phyloP scores from a whole-genome alignment of 2,888 invertebrate species.

The Lepeophtheirus nordmannii region DNA sequence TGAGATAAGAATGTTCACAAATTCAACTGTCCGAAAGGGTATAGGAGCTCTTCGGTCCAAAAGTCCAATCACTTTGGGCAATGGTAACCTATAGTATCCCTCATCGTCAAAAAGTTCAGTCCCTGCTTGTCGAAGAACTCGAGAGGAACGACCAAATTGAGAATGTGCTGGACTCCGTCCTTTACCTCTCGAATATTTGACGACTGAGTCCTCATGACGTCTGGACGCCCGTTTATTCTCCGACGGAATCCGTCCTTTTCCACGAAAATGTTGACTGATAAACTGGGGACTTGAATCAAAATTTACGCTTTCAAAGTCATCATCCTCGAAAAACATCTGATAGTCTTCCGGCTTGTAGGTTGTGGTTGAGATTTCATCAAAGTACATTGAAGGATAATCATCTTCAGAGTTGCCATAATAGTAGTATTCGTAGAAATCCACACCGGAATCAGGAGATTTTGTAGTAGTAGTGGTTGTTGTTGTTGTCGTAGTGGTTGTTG shows the following conservation, averaged over 20 bases:
- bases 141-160: background rate
- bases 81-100: background rate
- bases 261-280: background rate
- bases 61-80: constrained; percentile 21
- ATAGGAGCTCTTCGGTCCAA: constrained; percentile 18
- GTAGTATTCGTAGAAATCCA: constrained; percentile 8
- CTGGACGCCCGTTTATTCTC: background rate
- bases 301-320: background rate
- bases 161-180: background rate
- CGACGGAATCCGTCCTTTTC: background rate
- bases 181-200: background rate
- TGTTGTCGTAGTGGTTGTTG: background rate
- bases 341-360: constrained; percentile 8
- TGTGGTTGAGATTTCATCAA: constrained; percentile 20
- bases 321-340: background rate
- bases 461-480: background rate
- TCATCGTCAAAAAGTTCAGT: background rate
- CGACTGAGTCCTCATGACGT: background rate
- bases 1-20: constrained; percentile 15
- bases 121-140: background rate
- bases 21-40: background rate
- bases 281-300: background rate
- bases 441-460: background rate
- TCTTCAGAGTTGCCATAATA: constrained; percentile 7
- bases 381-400: constrained; percentile 17